Conservation (phyloP, 2,888 invertebrate genomes). For the Eudasyphora cyanicolor region DNA sequence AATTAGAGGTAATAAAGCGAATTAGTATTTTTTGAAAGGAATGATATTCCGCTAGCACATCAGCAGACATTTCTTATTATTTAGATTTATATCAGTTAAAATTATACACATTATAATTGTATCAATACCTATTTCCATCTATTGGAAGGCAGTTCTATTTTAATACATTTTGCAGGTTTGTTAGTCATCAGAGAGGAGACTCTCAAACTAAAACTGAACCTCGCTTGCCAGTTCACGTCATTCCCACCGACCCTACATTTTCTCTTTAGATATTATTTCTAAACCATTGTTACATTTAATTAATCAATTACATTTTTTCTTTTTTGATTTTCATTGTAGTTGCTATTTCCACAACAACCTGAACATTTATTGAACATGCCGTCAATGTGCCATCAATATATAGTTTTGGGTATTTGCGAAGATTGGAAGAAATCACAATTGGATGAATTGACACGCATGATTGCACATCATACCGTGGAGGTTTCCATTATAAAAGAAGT, state of each 20-base stretch:
- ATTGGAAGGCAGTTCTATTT: no score
- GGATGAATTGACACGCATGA: conserved; percentile 71
- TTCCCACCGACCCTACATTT: not conserved
- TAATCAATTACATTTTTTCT: conserved; percentile 34
- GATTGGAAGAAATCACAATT: conserved; percentile 75
- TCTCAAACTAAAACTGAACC: no score
- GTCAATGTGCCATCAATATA: conserved; percentile 74
- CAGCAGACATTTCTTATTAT: no score
- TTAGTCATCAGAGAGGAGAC: no score
- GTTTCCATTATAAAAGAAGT: conserved; percentile 73
- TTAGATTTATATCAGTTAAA: no score
- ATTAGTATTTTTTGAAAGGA: no score
- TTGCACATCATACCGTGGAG: conserved; percentile 72
- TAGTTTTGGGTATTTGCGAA: conserved; percentile 76
- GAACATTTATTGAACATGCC: conserved; percentile 74
- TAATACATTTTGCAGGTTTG: no score
- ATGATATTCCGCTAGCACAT: no score
- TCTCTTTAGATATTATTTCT: not conserved
- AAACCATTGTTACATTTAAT: not conserved
- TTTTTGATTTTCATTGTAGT: conserved; percentile 66
- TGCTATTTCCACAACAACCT: conserved; percentile 75
- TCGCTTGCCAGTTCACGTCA: no score
- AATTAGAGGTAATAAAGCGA: no score
- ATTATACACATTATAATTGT: no score
- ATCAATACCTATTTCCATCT: no score